Base-by-base conservation (phyloP, 1,140 invertebrate species). In the Tribolium madens region DNA sequence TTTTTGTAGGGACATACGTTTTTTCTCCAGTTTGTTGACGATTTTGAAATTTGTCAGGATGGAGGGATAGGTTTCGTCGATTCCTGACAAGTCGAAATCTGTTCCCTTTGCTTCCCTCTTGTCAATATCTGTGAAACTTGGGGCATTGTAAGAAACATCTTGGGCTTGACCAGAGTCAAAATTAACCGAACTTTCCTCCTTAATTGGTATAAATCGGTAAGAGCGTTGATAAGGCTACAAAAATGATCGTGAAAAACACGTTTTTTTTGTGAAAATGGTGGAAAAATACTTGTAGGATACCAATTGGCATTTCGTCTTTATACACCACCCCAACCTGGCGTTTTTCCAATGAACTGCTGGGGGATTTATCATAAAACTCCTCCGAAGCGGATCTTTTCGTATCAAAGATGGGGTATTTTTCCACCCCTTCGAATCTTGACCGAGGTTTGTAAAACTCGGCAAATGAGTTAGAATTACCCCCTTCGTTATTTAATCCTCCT, bases 261-360 rank as follows among this genome's bases (percentile, higher is more conserved):
- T 31, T 31, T 3, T 31, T 3, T 31, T 31, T 31, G 9, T n/a
- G 3, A 42, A 42, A 42, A 42, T 10, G n/a, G 2, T 31, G 2
- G 6, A 60, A 64, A 12, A 7, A 78, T 80, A 84, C 84, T 73
- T 85, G 79, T 17, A 85, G 42, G 60, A 85, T 83, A 4, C 84
- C 84, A 9, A 84, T 78, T 5, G 82, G 83, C 77, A 80, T 82
- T 26, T 81, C 81, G 48, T 85, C 79, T 72, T 80, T 80, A 60
- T 84, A 85, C 60, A 84, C 83, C 10, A 85, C 73, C 1, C 82
- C 84, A 48, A 64, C 57, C 36, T 64, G 57, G 1, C 57, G 9
- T 13, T 64, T 64, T 33, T 64, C 21, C 10, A 64, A 13, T 1
- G 57, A 64, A 15, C 26, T 33, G n/a, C 10, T 14, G n/a, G 21